A percentile compares a stretch with the other conserved stretches of the same genome.
Conservation (phyloP, 2,888 invertebrate species). For the Synergus laeviventris region DNA sequence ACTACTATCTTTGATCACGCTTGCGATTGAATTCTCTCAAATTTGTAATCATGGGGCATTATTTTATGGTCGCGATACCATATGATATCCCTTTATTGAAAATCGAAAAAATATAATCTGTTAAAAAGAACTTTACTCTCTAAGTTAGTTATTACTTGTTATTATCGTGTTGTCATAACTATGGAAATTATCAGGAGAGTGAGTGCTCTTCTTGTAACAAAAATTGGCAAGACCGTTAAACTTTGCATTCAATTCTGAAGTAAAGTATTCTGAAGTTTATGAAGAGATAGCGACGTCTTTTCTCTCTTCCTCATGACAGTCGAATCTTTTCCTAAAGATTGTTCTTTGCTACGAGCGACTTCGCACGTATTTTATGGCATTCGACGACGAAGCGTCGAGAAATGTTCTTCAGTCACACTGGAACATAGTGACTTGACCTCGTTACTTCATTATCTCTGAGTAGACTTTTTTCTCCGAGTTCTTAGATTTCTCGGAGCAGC, state of each 20-base stretch:
- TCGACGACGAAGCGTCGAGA: conserved; percentile 22
- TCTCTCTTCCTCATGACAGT: not conserved
- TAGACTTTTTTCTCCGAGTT: conserved; percentile 29
- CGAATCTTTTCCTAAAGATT: conserved; percentile 7
- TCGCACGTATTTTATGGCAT: conserved; percentile 33
- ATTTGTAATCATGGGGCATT: conserved; percentile 1
- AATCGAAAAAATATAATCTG: conserved; percentile 2
- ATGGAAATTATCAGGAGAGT: conserved; percentile 41
- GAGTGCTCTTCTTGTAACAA: not conserved
- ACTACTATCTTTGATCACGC: not conserved
- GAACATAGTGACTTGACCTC: not conserved
- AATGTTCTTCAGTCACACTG: conserved; percentile 1
- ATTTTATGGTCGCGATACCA: conserved; percentile 14
- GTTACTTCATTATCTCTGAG: conserved; percentile 23
- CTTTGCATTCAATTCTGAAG: conserved; percentile 9
- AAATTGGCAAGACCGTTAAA: conserved; percentile 35
- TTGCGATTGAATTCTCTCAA: not conserved
- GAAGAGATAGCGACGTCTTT: not conserved
- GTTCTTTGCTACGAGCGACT: conserved; percentile 9
- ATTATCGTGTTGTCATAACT: conserved; percentile 44
- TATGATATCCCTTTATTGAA: not conserved
- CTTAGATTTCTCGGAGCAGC: conserved; percentile 25
- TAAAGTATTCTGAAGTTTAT: conserved; percentile 24
- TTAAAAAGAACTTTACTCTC: conserved; percentile 41
- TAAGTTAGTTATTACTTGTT: conserved; percentile 45